Conservation (phyloP, 2,888 invertebrate genomes). For the Homarus gammarus region DNA sequence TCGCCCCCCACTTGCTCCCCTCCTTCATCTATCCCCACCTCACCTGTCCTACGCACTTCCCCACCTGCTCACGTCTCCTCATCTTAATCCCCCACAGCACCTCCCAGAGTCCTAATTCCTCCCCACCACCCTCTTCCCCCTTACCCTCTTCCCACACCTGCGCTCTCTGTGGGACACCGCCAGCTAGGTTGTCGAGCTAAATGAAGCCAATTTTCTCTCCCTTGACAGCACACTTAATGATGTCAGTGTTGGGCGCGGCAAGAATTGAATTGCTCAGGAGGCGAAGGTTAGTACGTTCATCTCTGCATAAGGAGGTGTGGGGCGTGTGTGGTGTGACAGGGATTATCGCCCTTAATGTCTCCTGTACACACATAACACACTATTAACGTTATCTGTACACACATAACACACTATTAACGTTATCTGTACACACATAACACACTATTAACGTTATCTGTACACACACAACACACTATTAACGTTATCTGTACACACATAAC, state of each 20-base stretch:
- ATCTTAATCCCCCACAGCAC: not conserved
- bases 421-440: too few relatives aligned
- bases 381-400: too few relatives aligned
- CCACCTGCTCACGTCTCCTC: not conserved
- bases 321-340: not conserved
- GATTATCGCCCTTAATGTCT: not conserved
- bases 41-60: not conserved
- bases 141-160: not conserved
- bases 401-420: too few relatives aligned
- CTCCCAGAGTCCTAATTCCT: not conserved
- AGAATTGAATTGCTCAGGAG: slow-evolving; percentile 43
- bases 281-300: slow-evolving; percentile 7
- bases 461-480: too few relatives aligned
- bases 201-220: slow-evolving; percentile 56
- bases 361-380: too few relatives aligned
- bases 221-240: slow-evolving; percentile 42
- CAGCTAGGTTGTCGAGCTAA: slow-evolving; percentile 51
- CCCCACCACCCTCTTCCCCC: not conserved
- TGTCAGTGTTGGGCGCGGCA: slow-evolving; percentile 42
- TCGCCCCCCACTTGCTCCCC: too few relatives aligned
- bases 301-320: not conserved
- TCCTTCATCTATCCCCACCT: too few relatives aligned
- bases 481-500: too few relatives aligned
- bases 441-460: too few relatives aligned
- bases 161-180: slow-evolving; percentile 30